Percentiles rank a stretch among this genome's conserved stretches.
phyloP scores from a whole-genome alignment of 2,888 invertebrate species.

The Phyllotreta striolata region DNA sequence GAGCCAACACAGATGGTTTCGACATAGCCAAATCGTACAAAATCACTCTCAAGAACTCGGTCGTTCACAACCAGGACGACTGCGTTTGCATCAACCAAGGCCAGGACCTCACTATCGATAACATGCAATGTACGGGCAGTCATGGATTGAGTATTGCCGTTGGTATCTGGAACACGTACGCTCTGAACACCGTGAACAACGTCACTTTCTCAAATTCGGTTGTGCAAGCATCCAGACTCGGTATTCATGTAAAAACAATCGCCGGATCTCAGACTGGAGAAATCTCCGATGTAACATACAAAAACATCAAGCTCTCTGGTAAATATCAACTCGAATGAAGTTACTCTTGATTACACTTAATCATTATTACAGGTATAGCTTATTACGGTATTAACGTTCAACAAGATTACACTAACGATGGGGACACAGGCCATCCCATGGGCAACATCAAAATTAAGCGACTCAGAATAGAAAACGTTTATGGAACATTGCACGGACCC shows the following conservation, averaged over 20 bases:
- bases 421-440: conserved; percentile 10
- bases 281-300: conserved; percentile 21
- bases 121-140: conserved; percentile 33
- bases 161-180: conserved; percentile 21
- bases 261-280: conserved; percentile 23
- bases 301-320: conserved; percentile 30
- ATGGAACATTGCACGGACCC: conserved; percentile 15
- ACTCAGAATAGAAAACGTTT: conserved; percentile 1
- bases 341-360: not conserved
- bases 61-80: conserved; percentile 30
- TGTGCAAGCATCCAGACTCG: conserved; percentile 24
- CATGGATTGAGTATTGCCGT: conserved; percentile 37
- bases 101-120: conserved; percentile 23
- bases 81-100: conserved; percentile 29
- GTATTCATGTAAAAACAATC: conserved; percentile 31
- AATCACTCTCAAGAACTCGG: conserved; percentile 19
- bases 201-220: conserved; percentile 27
- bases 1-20: conserved; percentile 33
- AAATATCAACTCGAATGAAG: not conserved
- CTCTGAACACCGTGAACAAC: conserved; percentile 21
- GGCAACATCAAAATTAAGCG: conserved; percentile 16
- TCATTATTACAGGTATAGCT: conserved; percentile 18
- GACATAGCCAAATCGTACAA: conserved; percentile 20
- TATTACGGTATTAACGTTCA: conserved; percentile 24
- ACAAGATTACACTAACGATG: conserved; percentile 26